A percentile compares a stretch with the other conserved stretches of the same genome.
Evolutionary conservation across 2,113 vertebrate species (phyloP).

Genomic region (Uropsilus gracilis): DNA sequence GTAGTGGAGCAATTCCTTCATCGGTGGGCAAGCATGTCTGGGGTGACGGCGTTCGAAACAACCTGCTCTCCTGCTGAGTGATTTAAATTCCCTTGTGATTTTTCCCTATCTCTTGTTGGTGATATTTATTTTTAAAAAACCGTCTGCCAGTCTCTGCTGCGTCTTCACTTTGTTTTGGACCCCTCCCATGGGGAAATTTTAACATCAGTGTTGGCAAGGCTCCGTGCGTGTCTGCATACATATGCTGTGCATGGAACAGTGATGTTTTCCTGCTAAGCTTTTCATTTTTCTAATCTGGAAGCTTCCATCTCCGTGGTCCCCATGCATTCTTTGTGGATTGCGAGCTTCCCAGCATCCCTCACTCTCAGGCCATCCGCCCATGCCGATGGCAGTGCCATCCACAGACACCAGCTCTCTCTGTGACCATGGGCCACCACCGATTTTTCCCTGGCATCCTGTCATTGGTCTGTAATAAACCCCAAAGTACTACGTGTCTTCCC

Average conservation of each 20-base stretch:
- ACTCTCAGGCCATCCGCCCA: neutral
- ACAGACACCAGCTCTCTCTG: neutral
- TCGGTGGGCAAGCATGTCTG: no score
- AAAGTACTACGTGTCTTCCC: neutral
- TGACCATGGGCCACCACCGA: fast-evolving
- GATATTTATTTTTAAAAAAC: neutral
- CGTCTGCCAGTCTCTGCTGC: neutral
- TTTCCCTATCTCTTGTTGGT: neutral
- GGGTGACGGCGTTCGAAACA: neutral
- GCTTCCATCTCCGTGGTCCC: no score
- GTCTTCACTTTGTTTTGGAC: neutral
- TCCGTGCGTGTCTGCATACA: neutral
- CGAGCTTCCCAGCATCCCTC: neutral
- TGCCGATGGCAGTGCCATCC: neutral
- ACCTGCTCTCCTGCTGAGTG: neutral
- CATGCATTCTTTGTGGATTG: neutral
- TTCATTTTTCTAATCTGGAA: neutral
- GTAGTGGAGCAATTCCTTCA: neutral
- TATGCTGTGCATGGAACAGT: neutral
- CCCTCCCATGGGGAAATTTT: neutral
- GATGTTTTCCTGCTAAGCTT: neutral
- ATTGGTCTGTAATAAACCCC: neutral
- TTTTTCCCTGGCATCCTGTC: neutral
- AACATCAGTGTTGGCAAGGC: neutral
- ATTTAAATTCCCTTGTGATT: neutral